Percentiles rank a stretch among this genome's conserved stretches.
Evolutionary conservation across 1,140 invertebrate genomes (phyloP).

Genomic region (Fopius arisanus): DNA sequence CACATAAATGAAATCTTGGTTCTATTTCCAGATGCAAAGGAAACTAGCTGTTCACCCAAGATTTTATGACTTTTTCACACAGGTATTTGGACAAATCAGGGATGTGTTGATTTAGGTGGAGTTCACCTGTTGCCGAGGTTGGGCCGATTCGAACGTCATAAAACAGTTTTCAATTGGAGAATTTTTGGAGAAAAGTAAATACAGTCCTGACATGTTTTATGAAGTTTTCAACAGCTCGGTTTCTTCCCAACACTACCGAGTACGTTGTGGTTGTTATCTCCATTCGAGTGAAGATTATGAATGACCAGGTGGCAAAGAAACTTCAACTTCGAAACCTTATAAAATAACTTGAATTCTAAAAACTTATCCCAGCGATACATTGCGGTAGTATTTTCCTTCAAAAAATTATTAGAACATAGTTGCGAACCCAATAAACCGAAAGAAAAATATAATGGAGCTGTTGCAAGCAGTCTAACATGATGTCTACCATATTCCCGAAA

Average conservation of each 20-base stretch:
- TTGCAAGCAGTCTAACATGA: too few relatives aligned
- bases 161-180: background rate
- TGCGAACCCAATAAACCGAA: too few relatives aligned
- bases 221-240: background rate
- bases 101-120: background rate
- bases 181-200: background rate
- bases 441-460: too few relatives aligned
- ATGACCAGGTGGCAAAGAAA: background rate
- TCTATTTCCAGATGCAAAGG: background rate
- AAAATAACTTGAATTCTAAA: too few relatives aligned
- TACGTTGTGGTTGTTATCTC: background rate
- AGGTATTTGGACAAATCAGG: constrained; percentile 5
- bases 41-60: background rate
- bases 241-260: background rate
- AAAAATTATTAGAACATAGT: too few relatives aligned
- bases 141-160: background rate
- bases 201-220: background rate
- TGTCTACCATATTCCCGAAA: too few relatives aligned
- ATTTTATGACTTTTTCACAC: background rate
- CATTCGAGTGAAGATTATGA: background rate
- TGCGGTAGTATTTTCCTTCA: too few relatives aligned
- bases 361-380: too few relatives aligned
- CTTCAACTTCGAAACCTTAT: too few relatives aligned
- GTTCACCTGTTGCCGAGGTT: background rate
- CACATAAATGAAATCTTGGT: background rate